Evolutionary conservation across 2,797 vertebrate species (phyloP).

Genomic region (Rachycentron canadum): DNA sequence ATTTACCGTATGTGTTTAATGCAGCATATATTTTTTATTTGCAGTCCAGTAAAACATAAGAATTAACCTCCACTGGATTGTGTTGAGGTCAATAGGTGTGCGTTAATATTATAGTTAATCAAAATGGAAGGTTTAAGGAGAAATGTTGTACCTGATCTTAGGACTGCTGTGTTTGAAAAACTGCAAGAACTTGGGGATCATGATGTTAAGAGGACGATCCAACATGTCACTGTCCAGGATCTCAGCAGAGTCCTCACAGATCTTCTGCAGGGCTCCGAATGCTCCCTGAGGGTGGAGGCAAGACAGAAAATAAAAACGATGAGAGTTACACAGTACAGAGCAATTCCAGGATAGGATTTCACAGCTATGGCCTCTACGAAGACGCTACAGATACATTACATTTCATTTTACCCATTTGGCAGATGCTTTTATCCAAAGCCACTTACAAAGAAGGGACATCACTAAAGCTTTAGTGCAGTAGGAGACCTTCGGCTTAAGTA

Average conservation of each 20-base stretch:
- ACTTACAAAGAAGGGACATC: no score
- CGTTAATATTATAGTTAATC: neutral
- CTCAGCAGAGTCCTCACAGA: slow-evolving; percentile 98
- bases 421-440: no score
- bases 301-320: neutral
- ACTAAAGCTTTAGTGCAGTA: no score
- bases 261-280: slow-evolving; percentile 97
- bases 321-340: neutral
- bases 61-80: neutral
- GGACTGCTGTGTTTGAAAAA: slow-evolving; percentile 98
- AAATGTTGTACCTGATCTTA: slow-evolving; percentile 90
- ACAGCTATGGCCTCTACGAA: neutral
- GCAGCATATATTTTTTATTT: no score
- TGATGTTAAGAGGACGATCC: slow-evolving; percentile 96
- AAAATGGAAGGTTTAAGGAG: neutral
- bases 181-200: slow-evolving; percentile 98
- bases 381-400: neutral
- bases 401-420: neutral
- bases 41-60: no score
- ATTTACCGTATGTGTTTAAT: neutral
- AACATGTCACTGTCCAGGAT: slow-evolving; percentile 97
- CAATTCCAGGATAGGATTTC: neutral
- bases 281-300: slow-evolving; percentile 85
- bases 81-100: neutral
- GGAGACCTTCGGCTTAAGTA: no score